Evolutionary conservation across 2,797 vertebrate genomes (phyloP), one percentile per base, ranked within the genome.

Genomic region (Cynodonichthys magdalenae): DNA sequence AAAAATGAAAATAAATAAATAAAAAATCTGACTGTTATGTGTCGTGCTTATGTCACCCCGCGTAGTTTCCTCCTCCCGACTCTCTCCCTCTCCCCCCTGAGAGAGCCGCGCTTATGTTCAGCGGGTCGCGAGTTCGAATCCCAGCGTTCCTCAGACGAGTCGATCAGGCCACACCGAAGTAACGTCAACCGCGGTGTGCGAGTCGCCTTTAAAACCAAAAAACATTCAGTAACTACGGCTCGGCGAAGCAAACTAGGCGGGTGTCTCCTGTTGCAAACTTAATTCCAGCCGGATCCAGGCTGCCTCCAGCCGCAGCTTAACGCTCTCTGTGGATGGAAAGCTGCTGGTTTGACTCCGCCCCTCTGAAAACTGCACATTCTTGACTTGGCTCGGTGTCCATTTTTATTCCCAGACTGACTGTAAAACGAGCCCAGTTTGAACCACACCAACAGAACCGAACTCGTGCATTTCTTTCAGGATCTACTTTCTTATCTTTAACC

Each of bases 281-380:
- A 54, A 47, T 53, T 18, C 5, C 61, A 19, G 69, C 65, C 20
- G n/a, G 81, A 36, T 62, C 59, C 50, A 51, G 69, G 51, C 66
- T 57, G 80, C 31, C 55, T 56, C 3, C n/a, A 14, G 52, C 24
- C 63, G 72, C 78, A 31, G 79, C 75, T 80, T 24, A 24, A 24
- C 14, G 17, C 77, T 67, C 63, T 51, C 58, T 45, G 1, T 77
- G 66, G 86, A 87, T 79, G 65, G 86, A 88, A 28, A 39, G 49
- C 39, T 19, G 49, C 64, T 85, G 34, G 9, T 11, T 36, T 88
- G 90, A 88, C 91, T 85, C 91, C 92, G 90, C 92, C 92, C 90
- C 88, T 75, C 75, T 50, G 28, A 69, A 76, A 89, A 85, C 83
- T 62, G 79, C 83, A 87, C 89, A 90, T 88, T 92, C 90, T 86